Conservation (phyloP, 2,888 invertebrate species). For the Tipula helvola region DNA sequence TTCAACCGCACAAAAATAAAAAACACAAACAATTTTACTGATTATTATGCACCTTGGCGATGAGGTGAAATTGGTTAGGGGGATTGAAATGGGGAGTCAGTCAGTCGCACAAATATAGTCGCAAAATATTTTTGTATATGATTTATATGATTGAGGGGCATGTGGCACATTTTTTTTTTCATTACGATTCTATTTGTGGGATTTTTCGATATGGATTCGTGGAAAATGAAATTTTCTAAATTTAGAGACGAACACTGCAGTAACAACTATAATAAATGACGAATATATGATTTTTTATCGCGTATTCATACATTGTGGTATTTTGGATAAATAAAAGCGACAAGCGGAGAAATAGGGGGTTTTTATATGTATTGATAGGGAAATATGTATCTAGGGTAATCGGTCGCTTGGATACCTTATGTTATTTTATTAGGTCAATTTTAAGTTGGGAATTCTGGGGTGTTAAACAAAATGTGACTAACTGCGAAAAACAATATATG, state of each 20-base stretch:
- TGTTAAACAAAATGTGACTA: too few relatives aligned
- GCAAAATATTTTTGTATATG: neutral
- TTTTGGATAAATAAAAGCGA: too few relatives aligned
- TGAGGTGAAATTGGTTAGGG: neutral
- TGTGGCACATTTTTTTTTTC: neutral
- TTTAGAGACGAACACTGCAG: neutral
- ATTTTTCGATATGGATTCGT: neutral
- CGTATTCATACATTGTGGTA: too few relatives aligned
- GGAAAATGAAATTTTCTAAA: neutral
- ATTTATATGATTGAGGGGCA: neutral
- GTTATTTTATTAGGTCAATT: too few relatives aligned
- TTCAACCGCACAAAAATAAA: neutral
- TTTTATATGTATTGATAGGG: too few relatives aligned
- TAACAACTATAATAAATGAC: too few relatives aligned
- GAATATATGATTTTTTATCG: neutral
- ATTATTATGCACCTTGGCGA: neutral
- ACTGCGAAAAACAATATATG: too few relatives aligned
- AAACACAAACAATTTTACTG: neutral
- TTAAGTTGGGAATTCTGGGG: too few relatives aligned
- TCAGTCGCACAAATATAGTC: neutral
- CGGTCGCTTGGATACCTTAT: too few relatives aligned
- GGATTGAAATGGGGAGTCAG: neutral
- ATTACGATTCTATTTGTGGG: neutral
- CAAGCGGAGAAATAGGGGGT: too few relatives aligned
- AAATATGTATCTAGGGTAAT: too few relatives aligned